These are phyloP conservation scores for Mola mola DNA, from an alignment of 2,113 vertebrate species.

Conservation along the genomic window DNA sequence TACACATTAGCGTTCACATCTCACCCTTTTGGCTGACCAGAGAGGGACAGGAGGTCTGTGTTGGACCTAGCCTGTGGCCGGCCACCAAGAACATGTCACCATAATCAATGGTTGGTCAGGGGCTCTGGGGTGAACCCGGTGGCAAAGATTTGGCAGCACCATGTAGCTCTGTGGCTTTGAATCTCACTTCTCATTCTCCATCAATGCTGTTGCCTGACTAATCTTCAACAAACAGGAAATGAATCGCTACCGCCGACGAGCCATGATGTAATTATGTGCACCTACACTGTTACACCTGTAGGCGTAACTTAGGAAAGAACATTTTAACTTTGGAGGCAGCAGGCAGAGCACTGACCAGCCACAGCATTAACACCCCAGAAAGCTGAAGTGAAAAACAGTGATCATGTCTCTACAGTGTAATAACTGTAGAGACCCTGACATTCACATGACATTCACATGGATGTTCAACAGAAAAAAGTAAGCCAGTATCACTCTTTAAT, in stretches of 20 bases:
- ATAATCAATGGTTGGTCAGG: slow-evolving; percentile 78
- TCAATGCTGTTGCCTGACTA: slow-evolving; percentile 56
- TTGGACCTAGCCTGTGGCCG: slow-evolving; percentile 68
- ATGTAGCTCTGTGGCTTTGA: slow-evolving; percentile 36
- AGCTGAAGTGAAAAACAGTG: too few species aligned
- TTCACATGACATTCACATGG: too few species aligned
- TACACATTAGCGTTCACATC: slow-evolving; percentile 51
- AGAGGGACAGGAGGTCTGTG: slow-evolving; percentile 38
- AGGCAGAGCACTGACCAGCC: too few species aligned
- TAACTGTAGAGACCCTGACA: too few species aligned
- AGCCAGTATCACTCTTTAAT: too few species aligned
- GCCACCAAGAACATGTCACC: slow-evolving; percentile 80
- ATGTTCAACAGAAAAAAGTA: too few species aligned
- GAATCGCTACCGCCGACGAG: slow-evolving; percentile 27
- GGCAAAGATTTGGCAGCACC: slow-evolving; percentile 67
- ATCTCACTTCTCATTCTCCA: slow-evolving; percentile 53
- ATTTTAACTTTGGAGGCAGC: too few species aligned
- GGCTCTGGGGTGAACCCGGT: slow-evolving; percentile 64
- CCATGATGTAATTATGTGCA: slow-evolving; percentile 33
- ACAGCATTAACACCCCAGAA: too few species aligned
- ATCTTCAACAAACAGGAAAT: slow-evolving; percentile 65
- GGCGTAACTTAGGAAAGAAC: not conserved
- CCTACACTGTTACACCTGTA: slow-evolving; percentile 2
- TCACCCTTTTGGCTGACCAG: slow-evolving; percentile 41
- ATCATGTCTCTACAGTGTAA: too few species aligned